A percentile compares a stretch with the other conserved stretches of the same genome.
Evolutionary conservation across 1,140 invertebrate species (phyloP).

Genomic region (Lineus longissimus): DNA sequence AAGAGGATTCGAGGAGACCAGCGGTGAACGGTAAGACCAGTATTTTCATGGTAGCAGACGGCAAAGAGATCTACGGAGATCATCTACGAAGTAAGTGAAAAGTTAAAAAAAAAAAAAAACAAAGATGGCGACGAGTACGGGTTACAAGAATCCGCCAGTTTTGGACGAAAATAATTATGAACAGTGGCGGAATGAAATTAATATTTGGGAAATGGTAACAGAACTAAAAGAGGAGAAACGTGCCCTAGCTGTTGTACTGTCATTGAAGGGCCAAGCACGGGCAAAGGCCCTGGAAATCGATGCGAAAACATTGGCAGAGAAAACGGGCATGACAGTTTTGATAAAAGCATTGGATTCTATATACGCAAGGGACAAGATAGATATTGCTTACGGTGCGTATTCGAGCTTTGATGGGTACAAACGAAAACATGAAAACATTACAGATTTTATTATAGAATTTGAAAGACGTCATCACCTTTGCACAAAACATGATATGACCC

Average conservation of each 20-base stretch:
- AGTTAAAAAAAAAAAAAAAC: no score
- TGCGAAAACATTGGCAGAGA: not conserved
- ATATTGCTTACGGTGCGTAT: constrained; percentile 18
- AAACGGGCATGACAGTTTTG: not conserved
- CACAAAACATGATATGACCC: constrained; percentile 17
- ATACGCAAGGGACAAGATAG: not conserved
- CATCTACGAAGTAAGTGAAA: no score
- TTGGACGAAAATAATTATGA: not conserved
- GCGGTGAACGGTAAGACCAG: no score
- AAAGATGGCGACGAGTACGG: no score
- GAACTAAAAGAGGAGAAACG: not conserved
- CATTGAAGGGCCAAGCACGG: not conserved
- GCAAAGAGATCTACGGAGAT: no score
- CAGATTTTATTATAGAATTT: constrained; percentile 23
- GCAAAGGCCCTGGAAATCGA: not conserved
- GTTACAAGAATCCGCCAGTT: not conserved
- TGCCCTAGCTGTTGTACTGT: not conserved
- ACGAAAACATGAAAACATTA: constrained; percentile 12
- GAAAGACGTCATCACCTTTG: constrained; percentile 11
- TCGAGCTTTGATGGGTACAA: constrained; percentile 18
- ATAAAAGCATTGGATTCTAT: not conserved
- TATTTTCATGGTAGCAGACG: no score
- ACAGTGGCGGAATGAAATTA: not conserved
- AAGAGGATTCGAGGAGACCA: no score
- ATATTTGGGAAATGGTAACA: not conserved